phyloP scores from a whole-genome alignment of 2,888 invertebrate genomes.

The Caenorhabditis drosophilae region DNA sequence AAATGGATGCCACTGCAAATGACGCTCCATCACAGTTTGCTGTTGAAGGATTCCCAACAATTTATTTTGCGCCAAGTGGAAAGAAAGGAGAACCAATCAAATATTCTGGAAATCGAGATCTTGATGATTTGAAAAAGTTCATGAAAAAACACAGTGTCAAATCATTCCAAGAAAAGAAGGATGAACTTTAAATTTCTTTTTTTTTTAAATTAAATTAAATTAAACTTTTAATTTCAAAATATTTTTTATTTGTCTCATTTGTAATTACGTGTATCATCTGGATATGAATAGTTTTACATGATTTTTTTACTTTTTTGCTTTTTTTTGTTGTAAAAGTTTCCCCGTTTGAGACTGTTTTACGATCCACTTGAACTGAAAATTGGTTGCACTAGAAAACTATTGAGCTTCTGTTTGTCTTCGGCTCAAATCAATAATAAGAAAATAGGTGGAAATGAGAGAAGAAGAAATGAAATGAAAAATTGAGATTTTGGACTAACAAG shows the following conservation, averaged over 20 bases:
- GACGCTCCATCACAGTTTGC: conserved; percentile 71
- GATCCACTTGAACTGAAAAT: too few relatives aligned
- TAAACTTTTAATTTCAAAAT: neutral
- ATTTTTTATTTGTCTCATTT: neutral
- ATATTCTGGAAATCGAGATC: conserved; percentile 65
- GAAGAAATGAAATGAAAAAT: too few relatives aligned
- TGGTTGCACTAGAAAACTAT: neutral
- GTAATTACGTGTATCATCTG: conserved; percentile 6
- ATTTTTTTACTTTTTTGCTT: too few relatives aligned
- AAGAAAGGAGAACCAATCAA: conserved; percentile 61
- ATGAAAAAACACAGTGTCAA: conserved; percentile 65
- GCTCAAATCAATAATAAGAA: too few relatives aligned
- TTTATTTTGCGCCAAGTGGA: conserved; percentile 72
- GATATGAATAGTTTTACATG: neutral
- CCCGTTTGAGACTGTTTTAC: too few relatives aligned
- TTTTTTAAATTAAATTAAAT: neutral
- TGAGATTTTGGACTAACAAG: neutral
- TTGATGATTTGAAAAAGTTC: conserved; percentile 64
- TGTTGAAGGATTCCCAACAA: conserved; percentile 73
- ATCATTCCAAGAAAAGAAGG: conserved; percentile 61
- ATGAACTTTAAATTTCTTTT: conserved; percentile 54
- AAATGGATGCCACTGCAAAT: conserved; percentile 74
- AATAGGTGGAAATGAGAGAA: too few relatives aligned
- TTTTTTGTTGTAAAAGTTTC: too few relatives aligned
- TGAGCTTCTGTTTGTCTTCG: neutral